These are phyloP conservation scores for Goniozus legneri DNA, from an alignment of 1,140 invertebrate species.

Conservation along the genomic window DNA sequence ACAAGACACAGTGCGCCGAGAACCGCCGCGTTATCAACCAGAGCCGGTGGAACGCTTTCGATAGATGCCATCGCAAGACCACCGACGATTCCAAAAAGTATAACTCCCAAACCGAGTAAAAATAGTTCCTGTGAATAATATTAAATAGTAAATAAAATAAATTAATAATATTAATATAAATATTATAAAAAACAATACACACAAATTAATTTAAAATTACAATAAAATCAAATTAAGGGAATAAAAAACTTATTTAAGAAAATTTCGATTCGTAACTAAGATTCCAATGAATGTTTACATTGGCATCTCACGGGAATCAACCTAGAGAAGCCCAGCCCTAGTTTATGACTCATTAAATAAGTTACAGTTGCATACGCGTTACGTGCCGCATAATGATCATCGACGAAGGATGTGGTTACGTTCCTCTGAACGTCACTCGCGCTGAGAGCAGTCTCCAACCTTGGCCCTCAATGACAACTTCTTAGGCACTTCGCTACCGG, in stretches of 20 bases:
- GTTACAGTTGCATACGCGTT: constrained; percentile 14
- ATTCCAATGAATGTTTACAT: no score
- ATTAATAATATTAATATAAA: no score
- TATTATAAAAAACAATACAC: no score
- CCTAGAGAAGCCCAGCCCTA: constrained; percentile 16
- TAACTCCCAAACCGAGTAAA: constrained; percentile 63
- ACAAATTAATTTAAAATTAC: no score
- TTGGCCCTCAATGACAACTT: constrained; percentile 32
- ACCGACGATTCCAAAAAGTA: constrained; percentile 67
- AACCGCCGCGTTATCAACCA: constrained; percentile 69
- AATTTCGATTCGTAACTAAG: no score
- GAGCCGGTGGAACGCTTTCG: constrained; percentile 63
- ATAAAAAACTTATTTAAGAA: no score
- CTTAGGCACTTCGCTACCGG: constrained; percentile 10
- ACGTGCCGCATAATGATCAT: constrained; percentile 19
- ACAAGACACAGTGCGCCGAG: constrained; percentile 66
- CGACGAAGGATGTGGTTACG: constrained; percentile 22
- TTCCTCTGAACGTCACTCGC: not conserved
- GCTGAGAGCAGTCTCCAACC: constrained; percentile 20
- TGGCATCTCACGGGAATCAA: not conserved
- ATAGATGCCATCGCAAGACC: constrained; percentile 66
- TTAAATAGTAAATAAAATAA: no score
- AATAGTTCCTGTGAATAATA: constrained; percentile 58
- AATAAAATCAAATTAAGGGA: no score
- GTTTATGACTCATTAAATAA: constrained; percentile 38